phyloP scores from a whole-genome alignment of 2,113 vertebrate species.

The Hippocampus mohnikei region DNA sequence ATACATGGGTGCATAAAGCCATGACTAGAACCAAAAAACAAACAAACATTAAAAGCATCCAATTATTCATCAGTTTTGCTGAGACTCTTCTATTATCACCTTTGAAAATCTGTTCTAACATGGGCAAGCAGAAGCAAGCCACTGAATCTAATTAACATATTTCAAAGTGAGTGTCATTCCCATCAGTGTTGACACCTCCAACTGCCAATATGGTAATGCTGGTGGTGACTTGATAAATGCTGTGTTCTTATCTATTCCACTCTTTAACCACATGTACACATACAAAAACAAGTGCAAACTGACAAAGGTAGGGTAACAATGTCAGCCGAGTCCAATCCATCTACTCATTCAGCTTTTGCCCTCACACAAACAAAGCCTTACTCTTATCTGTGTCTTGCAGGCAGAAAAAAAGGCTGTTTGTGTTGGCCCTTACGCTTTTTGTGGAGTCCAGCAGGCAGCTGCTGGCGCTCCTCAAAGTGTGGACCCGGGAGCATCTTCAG shows the following conservation, averaged over 20 bases:
- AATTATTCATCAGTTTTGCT: constrained; percentile 26
- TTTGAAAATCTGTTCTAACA: constrained; percentile 33
- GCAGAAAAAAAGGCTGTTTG: background rate
- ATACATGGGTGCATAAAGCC: background rate
- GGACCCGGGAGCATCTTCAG: constrained; percentile 94
- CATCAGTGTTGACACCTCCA: constrained; percentile 29
- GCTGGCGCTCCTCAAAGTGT: constrained; percentile 95
- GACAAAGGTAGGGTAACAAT: constrained; percentile 15
- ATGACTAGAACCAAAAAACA: background rate
- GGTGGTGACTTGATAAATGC: constrained; percentile 21
- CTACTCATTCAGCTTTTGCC: constrained; percentile 28
- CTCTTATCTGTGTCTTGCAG: constrained; percentile 61
- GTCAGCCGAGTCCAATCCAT: constrained; percentile 50
- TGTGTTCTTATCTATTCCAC: constrained; percentile 10
- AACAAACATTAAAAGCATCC: constrained; percentile 21
- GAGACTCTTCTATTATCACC: constrained; percentile 59
- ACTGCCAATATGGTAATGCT: constrained; percentile 19
- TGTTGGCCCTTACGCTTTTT: constrained; percentile 72
- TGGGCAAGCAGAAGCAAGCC: constrained; percentile 55
- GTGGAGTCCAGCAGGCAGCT: constrained; percentile 82
- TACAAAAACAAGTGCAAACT: constrained; percentile 17
- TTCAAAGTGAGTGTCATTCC: constrained; percentile 40
- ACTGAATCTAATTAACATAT: constrained; percentile 56
- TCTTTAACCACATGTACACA: constrained; percentile 16
- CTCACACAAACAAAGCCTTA: constrained; percentile 39